A percentile compares a stretch with the other conserved stretches of the same genome.
phyloP scores from a whole-genome alignment of 2,888 invertebrate species.

The Thera britannica region DNA sequence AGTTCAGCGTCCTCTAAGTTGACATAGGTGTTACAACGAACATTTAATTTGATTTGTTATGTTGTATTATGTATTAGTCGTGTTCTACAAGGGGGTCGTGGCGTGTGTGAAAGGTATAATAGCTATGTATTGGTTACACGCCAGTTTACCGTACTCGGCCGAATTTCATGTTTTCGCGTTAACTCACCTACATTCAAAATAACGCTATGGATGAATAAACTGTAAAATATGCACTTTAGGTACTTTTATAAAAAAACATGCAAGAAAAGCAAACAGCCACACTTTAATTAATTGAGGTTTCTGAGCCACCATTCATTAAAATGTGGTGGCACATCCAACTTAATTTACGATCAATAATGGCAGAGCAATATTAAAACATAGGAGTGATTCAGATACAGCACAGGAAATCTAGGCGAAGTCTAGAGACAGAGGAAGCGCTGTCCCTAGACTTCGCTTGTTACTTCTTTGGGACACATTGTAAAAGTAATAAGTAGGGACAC shows the following conservation, averaged over 20 bases:
- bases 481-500: too few species aligned
- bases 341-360: too few species aligned
- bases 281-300: background rate
- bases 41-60: slow-evolving; percentile 27
- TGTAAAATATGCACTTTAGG: background rate
- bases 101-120: slow-evolving; percentile 27
- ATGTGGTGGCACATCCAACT: too few species aligned
- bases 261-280: background rate
- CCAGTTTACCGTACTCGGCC: slow-evolving; percentile 69
- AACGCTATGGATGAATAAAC: slow-evolving; percentile 37
- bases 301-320: too few species aligned
- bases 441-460: too few species aligned
- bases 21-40: slow-evolving; percentile 37
- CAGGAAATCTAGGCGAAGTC: too few species aligned
- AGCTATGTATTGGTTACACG: slow-evolving; percentile 46
- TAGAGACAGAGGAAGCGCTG: too few species aligned
- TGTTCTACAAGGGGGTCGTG: slow-evolving; percentile 37
- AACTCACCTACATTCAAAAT: slow-evolving; percentile 71
- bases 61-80: slow-evolving; percentile 37
- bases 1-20: slow-evolving; percentile 35
- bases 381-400: too few species aligned
- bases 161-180: slow-evolving; percentile 74
- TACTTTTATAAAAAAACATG: background rate
- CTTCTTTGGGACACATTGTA: too few species aligned
- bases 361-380: too few species aligned